A percentile compares a stretch with the other conserved stretches of the same genome.
phyloP scores from a whole-genome alignment of 2,888 invertebrate species.

The Cephus nigrinus region DNA sequence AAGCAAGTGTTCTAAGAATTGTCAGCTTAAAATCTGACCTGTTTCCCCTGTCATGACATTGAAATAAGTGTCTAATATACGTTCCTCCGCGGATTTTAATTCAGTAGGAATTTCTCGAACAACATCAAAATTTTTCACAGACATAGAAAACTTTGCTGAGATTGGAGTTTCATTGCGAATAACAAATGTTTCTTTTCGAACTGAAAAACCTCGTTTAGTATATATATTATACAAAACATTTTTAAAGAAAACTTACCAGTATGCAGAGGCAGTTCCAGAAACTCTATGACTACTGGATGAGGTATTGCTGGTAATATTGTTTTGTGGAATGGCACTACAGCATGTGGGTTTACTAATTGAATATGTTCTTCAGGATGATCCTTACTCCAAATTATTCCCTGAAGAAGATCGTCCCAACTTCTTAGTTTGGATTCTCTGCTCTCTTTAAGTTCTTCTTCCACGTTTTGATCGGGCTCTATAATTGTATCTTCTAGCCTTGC shows the following conservation, averaged over 20 bases:
- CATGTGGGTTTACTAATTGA: conserved; percentile 24
- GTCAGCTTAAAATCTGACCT: neutral
- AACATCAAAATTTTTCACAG: conserved; percentile 47
- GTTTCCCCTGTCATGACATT: neutral
- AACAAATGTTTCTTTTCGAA: conserved; percentile 53
- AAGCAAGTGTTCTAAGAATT: neutral
- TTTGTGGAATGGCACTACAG: conserved; percentile 21
- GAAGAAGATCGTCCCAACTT: conserved; percentile 19
- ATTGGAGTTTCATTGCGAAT: conserved; percentile 64
- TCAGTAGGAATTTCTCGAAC: neutral
- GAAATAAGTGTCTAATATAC: neutral
- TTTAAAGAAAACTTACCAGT: conserved; percentile 37
- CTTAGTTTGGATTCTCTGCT: neutral
- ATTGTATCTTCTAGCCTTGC: neutral
- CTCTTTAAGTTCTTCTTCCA: neutral
- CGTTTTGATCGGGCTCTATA: neutral
- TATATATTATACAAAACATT: neutral
- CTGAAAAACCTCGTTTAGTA: conserved; percentile 41
- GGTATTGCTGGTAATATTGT: conserved; percentile 14
- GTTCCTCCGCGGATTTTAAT: neutral
- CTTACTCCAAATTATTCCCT: conserved; percentile 30
- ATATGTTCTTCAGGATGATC: conserved; percentile 18
- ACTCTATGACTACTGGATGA: conserved; percentile 37
- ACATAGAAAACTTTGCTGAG: conserved; percentile 34
- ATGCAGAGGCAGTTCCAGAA: conserved; percentile 36